Conservation (phyloP, 2,888 invertebrate species). For the Acleris emargana region DNA sequence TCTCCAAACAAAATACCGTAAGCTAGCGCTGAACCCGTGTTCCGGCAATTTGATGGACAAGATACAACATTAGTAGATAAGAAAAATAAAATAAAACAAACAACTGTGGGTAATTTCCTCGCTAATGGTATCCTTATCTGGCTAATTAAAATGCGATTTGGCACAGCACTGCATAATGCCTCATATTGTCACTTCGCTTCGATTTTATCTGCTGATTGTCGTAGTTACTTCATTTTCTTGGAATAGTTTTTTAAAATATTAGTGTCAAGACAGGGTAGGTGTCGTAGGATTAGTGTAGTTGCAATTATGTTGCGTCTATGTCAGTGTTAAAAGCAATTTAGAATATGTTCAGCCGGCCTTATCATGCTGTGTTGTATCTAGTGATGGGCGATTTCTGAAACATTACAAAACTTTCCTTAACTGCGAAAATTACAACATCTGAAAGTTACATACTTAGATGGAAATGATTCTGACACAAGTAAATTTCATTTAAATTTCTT, state of each 20-base stretch:
- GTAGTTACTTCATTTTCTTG: constrained; percentile 47
- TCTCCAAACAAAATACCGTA: not conserved
- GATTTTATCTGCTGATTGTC: constrained; percentile 67
- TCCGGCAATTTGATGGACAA: constrained; percentile 71
- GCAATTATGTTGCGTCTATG: too few species aligned
- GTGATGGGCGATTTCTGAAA: too few species aligned
- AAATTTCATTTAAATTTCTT: too few species aligned
- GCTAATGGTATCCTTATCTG: constrained; percentile 77
- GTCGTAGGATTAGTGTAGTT: too few species aligned
- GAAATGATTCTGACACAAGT: too few species aligned
- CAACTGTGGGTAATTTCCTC: constrained; percentile 73
- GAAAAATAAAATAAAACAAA: constrained; percentile 75
- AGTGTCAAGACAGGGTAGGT: constrained; percentile 21
- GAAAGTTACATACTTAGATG: too few species aligned
- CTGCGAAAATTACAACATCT: too few species aligned
- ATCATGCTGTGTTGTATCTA: too few species aligned
- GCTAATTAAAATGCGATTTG: constrained; percentile 82
- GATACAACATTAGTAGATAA: constrained; percentile 75
- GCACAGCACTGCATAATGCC: constrained; percentile 52
- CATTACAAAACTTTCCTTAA: too few species aligned
- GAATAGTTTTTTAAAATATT: constrained; percentile 41
- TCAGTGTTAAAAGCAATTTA: too few species aligned
- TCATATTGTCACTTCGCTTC: constrained; percentile 64
- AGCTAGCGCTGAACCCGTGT: constrained; percentile 44
- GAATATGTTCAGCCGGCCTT: too few species aligned